phyloP scores from a whole-genome alignment of 2,113 vertebrate species.

The Nothoprocta perdicaria region DNA sequence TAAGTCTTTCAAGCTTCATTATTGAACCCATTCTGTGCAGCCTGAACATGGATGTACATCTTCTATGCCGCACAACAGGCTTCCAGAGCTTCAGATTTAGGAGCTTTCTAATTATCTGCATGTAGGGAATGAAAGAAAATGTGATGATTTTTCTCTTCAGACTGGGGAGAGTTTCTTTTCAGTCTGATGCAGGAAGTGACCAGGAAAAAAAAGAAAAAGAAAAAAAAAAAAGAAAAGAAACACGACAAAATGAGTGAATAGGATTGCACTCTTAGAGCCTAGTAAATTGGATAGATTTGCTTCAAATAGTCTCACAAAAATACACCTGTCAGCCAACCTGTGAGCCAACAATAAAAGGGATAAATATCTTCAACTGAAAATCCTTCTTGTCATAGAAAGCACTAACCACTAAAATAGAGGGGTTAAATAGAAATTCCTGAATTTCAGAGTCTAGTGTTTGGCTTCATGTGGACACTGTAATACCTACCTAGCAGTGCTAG shows the following conservation, averaged over 20 bases:
- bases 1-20: constrained; percentile 56
- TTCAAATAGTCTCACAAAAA: background rate
- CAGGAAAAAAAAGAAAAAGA: background rate
- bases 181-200: background rate
- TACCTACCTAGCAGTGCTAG: background rate
- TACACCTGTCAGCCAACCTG: background rate
- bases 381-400: background rate
- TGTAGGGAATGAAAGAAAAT: background rate
- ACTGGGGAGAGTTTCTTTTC: background rate
- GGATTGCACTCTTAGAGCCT: background rate
- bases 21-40: constrained; percentile 29
- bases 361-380: constrained; percentile 28
- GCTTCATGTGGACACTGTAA: background rate
- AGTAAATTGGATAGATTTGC: constrained; percentile 17
- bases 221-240: background rate
- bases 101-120: constrained; percentile 38
- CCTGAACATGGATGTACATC: background rate
- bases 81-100: background rate
- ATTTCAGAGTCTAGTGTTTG: background rate
- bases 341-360: background rate
- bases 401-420: background rate
- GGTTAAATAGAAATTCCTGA: background rate
- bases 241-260: background rate
- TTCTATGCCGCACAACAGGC: constrained; percentile 8
- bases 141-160: background rate